These are phyloP conservation scores for Clarias batrachus DNA, from an alignment of 2,113 vertebrate species.

Conservation along the genomic window DNA sequence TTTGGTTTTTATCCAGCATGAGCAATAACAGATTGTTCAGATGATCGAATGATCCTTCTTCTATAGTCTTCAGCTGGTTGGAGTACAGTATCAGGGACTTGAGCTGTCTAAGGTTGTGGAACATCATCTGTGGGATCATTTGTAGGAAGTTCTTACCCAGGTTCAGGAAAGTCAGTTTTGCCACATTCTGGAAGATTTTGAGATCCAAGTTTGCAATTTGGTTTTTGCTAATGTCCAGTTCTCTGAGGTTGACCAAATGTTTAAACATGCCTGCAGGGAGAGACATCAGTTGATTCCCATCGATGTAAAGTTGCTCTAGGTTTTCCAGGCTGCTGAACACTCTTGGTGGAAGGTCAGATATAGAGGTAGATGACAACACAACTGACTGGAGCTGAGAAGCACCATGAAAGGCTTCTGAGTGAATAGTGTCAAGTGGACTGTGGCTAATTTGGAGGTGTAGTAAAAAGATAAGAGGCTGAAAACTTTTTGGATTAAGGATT, in stretches of 20 bases:
- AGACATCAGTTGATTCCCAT: conserved; percentile 70
- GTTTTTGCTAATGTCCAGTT: conserved; percentile 78
- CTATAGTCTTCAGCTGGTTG: conserved; percentile 74
- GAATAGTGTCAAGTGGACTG: conserved; percentile 72
- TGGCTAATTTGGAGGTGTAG: conserved; percentile 71
- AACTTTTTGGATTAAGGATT: conserved; percentile 66
- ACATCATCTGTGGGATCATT: conserved; percentile 70
- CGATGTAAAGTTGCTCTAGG: conserved; percentile 76
- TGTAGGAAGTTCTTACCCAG: conserved; percentile 77
- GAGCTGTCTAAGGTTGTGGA: conserved; percentile 73
- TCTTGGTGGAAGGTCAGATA: conserved; percentile 68
- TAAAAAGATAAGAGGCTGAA: conserved; percentile 68
- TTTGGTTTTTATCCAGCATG: conserved; percentile 72
- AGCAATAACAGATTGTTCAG: conserved; percentile 75
- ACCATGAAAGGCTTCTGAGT: conserved; percentile 73
- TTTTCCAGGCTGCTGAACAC: conserved; percentile 69
- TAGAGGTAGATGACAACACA: conserved; percentile 72
- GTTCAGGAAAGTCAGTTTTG: conserved; percentile 73
- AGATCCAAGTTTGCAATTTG: conserved; percentile 63
- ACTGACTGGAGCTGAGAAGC: conserved; percentile 74
- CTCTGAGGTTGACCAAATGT: conserved; percentile 64
- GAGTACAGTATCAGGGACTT: conserved; percentile 69
- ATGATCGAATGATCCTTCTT: conserved; percentile 68
- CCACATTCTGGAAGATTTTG: conserved; percentile 68
- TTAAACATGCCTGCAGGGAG: conserved; percentile 69